Conservation (phyloP, 2,888 invertebrate genomes). For the Netelia melanura region DNA sequence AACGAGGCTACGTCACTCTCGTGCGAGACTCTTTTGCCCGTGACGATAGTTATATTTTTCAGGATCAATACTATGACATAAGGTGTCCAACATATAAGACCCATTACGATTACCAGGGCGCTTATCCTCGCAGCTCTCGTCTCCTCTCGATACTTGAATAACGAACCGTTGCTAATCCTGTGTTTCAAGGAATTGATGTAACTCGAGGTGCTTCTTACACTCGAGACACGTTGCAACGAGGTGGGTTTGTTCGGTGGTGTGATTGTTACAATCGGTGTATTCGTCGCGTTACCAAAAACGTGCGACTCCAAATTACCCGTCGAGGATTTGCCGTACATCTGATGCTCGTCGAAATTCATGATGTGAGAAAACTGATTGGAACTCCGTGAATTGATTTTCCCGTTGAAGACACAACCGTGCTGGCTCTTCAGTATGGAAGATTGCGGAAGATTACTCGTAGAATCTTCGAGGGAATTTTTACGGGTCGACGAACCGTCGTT, state of each 20-base stretch:
- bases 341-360: conserved; percentile 30
- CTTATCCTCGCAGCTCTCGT: conserved; percentile 95
- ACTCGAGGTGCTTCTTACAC: conserved; percentile 86
- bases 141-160: conserved; percentile 95
- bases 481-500: conserved; percentile 29
- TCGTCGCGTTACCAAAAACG: conserved; percentile 77
- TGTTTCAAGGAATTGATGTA: conserved; percentile 91
- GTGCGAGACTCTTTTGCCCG: conserved; percentile 67
- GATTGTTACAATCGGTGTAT: conserved; percentile 86
- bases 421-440: conserved; percentile 58
- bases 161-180: conserved; percentile 93
- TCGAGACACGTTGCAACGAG: conserved; percentile 84
- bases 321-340: conserved; percentile 37
- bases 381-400: conserved; percentile 2
- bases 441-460: conserved; percentile 31
- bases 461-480: conserved; percentile 54
- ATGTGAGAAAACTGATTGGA: not conserved
- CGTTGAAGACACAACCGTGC: conserved; percentile 16
- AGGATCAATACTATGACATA: conserved; percentile 84
- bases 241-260: conserved; percentile 84
- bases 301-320: conserved; percentile 57
- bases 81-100: conserved; percentile 87
- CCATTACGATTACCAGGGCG: conserved; percentile 91
- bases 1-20: conserved; percentile 77
- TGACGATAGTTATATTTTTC: conserved; percentile 83